A percentile compares a stretch with the other conserved stretches of the same genome.
These are phyloP conservation scores for Sericinus montela DNA, from an alignment of 2,888 invertebrate species.

Conservation along the genomic window DNA sequence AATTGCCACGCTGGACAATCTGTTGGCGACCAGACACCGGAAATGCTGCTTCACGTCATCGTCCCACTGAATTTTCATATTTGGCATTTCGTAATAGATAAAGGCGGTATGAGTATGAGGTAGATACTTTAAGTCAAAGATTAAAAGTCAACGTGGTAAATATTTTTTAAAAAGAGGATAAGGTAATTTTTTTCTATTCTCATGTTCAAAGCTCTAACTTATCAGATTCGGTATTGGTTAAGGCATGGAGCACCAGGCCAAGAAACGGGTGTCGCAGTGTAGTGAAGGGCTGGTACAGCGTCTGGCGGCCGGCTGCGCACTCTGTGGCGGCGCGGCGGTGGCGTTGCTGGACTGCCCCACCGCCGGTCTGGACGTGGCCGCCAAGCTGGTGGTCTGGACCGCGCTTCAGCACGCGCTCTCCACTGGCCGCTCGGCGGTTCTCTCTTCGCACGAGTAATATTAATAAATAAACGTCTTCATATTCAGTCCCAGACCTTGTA, in stretches of 20 bases:
- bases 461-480: background rate
- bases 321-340: slow-evolving; percentile 55
- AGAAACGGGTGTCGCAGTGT: slow-evolving; percentile 44
- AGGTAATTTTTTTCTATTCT: no score
- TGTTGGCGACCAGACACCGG: no score
- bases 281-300: slow-evolving; percentile 88
- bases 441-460: slow-evolving; percentile 14
- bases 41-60: no score
- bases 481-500: no score
- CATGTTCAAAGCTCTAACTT: no score
- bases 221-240: background rate
- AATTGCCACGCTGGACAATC: no score
- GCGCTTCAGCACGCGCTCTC: slow-evolving; percentile 74
- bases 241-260: slow-evolving; percentile 20
- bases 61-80: no score
- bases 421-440: slow-evolving; percentile 77
- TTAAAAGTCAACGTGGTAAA: no score
- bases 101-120: no score
- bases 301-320: slow-evolving; percentile 26
- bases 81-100: no score
- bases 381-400: slow-evolving; percentile 80
- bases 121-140: no score
- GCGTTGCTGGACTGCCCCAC: slow-evolving; percentile 87
- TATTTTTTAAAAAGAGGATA: no score
- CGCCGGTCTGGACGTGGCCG: slow-evolving; percentile 82